phyloP scores from a whole-genome alignment of 2,888 invertebrate genomes.

The Agriopis leucophaearia region DNA sequence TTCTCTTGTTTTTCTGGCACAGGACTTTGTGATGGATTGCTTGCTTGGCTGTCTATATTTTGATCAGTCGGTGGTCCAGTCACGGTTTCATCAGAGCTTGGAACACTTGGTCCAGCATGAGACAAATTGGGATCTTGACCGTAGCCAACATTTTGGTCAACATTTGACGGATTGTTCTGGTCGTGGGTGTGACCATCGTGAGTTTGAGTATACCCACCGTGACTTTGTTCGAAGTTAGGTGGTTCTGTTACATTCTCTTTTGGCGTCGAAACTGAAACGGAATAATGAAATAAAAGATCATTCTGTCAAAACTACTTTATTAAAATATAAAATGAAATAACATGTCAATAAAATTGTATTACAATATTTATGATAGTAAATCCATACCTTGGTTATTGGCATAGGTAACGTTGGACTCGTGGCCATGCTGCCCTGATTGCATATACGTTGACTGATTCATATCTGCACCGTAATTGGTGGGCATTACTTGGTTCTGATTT shows the following conservation, averaged over 20 bases:
- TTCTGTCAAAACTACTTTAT: conserved; percentile 43
- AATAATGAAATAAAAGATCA: conserved; percentile 50
- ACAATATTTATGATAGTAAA: conserved; percentile 45
- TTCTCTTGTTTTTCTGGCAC: conserved; percentile 46
- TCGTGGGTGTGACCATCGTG: conserved; percentile 19
- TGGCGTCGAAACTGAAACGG: conserved; percentile 75
- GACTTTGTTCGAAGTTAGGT: conserved; percentile 53
- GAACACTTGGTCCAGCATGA: conserved; percentile 25
- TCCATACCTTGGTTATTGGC: conserved; percentile 77
- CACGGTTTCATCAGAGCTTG: conserved; percentile 25
- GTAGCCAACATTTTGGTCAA: conserved; percentile 6
- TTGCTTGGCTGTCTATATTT: conserved; percentile 27
- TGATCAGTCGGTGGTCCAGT: conserved; percentile 23
- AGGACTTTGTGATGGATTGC: conserved; percentile 30
- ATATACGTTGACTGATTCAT: conserved; percentile 76
- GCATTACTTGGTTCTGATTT: conserved; percentile 55
- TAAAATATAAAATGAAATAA: conserved; percentile 36
- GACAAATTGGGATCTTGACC: conserved; percentile 7
- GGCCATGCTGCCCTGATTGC: conserved; percentile 69
- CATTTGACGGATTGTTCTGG: conserved; percentile 5
- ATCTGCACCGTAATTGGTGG: conserved; percentile 70
- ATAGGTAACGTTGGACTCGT: conserved; percentile 68
- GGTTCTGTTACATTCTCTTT: conserved; percentile 64
- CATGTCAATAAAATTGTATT: conserved; percentile 38
- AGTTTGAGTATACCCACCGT: conserved; percentile 21